Conservation (phyloP, 2,888 invertebrate genomes). For the Holacanthella duospinosa region DNA sequence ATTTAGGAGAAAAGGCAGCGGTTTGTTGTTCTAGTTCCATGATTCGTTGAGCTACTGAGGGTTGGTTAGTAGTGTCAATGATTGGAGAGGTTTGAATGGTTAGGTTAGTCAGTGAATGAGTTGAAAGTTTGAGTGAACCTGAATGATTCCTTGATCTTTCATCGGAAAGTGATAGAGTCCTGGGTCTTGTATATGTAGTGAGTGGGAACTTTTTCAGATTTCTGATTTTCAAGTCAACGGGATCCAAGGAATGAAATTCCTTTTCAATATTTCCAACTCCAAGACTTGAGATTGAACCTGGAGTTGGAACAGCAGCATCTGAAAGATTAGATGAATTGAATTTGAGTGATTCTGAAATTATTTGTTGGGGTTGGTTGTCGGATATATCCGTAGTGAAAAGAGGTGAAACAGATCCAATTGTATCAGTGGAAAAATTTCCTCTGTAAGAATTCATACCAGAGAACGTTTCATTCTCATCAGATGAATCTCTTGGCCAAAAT, state of each 20-base stretch:
- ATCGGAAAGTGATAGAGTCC: slow-evolving; percentile 24
- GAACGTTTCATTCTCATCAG: background rate
- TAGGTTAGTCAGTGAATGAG: slow-evolving; percentile 39
- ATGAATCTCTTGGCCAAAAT: slow-evolving; percentile 17
- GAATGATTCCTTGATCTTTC: slow-evolving; percentile 6
- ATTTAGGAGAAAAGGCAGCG: no score
- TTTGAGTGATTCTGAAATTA: slow-evolving; percentile 47
- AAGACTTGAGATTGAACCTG: slow-evolving; percentile 38
- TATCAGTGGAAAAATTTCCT: background rate
- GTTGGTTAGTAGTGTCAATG: slow-evolving; percentile 41
- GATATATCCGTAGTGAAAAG: background rate
- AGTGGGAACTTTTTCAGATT: slow-evolving; percentile 56
- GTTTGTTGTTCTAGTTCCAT: slow-evolving; percentile 52
- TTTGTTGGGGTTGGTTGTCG: slow-evolving; percentile 33
- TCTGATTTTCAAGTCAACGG: slow-evolving; percentile 19
- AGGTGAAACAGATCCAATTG: background rate
- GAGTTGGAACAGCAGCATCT: slow-evolving; percentile 44
- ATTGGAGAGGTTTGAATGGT: slow-evolving; percentile 39
- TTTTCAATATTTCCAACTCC: slow-evolving; percentile 9
- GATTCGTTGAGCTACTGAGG: slow-evolving; percentile 56
- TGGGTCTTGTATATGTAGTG: slow-evolving; percentile 52
- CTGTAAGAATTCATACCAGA: background rate
- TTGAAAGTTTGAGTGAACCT: slow-evolving; percentile 34
- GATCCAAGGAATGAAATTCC: no score
- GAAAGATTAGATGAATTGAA: slow-evolving; percentile 13